Evolutionary conservation across 2,888 invertebrate species (phyloP), one percentile per base, ranked within the genome.

Genomic region (Callosobruchus maculatus): DNA sequence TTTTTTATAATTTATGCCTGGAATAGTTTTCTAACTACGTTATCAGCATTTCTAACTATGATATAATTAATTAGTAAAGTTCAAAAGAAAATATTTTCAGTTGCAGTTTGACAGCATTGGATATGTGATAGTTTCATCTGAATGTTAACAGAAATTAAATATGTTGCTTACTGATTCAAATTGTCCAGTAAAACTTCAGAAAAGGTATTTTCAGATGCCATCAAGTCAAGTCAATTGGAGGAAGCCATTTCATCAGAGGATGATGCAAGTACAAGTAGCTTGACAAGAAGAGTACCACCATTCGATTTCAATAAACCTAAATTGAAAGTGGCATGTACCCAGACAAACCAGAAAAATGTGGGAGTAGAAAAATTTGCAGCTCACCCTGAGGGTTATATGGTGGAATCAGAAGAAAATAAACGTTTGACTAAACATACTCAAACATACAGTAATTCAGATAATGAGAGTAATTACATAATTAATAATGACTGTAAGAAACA

Each of bases 141-240:
- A 30, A 5, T 30, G 9, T 30, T 30, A 9, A 30, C 9, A 30
- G 30, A 30, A 30, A 30, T 9, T 30, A 30, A 30, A 30, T 21
- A 20, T 73, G 13, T 67, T n/a, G 21, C 68, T 72, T n/a, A n/a
- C 68, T 68, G 21, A 30, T 9, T 30, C 30, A 9, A 30, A 30
- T 30, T 3, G 30, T 30, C 9, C 4, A 3, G 9, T 9, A 30
- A 30, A 30, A 30, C 30, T 30, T 9, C 30, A 30, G 9, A 30
- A 30, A 3, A 5, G 30, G 9, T 49, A 71, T 73, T 82, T 83
- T 74, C 80, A 84, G 84, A 84, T 77, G 83, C 83, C 13, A 74
- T 83, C 22, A 78, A 75, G 73, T 78, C 77, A 31, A 78, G 80
- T 76, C 80, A 82, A 76, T 77, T 80, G 73, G 81, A 80, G 72